Evolutionary conservation across 2,113 vertebrate genomes (phyloP).

Genomic region (Campylorhamphus procurvoides): DNA sequence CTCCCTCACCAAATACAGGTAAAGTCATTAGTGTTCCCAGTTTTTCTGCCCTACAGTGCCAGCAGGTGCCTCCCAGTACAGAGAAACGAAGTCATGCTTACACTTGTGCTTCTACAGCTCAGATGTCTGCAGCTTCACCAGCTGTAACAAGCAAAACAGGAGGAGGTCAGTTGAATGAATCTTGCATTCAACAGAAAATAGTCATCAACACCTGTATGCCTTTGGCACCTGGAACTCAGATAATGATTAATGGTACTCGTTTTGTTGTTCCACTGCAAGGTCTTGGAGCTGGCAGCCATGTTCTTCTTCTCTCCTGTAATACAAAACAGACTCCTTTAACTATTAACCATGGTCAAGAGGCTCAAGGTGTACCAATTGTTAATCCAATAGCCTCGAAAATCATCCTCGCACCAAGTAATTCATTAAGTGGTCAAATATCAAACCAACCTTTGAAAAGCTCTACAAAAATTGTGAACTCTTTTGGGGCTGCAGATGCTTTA

Average conservation of each 20-base stretch:
- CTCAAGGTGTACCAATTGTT: slow-evolving; percentile 39
- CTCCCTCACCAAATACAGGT: slow-evolving; percentile 46
- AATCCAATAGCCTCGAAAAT: slow-evolving; percentile 66
- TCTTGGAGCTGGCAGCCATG: slow-evolving; percentile 90
- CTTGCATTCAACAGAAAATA: slow-evolving; percentile 87
- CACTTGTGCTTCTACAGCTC: slow-evolving; percentile 40
- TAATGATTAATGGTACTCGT: slow-evolving; percentile 89
- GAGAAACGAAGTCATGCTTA: slow-evolving; percentile 59
- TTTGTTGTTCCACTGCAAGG: slow-evolving; percentile 95
- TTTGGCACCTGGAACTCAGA: slow-evolving; percentile 92
- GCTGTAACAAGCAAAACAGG: slow-evolving; percentile 49
- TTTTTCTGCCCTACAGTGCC: slow-evolving; percentile 54
- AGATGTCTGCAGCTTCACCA: slow-evolving; percentile 52
- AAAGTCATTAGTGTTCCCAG: slow-evolving; percentile 63
- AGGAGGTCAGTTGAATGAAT: slow-evolving; percentile 66
- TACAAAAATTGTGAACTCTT: slow-evolving; percentile 81
- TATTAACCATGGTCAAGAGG: slow-evolving; percentile 61
- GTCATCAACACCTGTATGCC: slow-evolving; percentile 90
- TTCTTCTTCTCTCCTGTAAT: slow-evolving; percentile 87
- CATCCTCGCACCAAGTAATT: slow-evolving; percentile 60
- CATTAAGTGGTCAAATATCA: slow-evolving; percentile 62
- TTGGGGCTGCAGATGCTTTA: slow-evolving; percentile 75
- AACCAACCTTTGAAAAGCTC: slow-evolving; percentile 73
- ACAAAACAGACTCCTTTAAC: slow-evolving; percentile 72
- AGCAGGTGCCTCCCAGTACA: slow-evolving; percentile 59